Conservation (phyloP, 2,113 vertebrate species). For the Sturnira hondurensis region DNA sequence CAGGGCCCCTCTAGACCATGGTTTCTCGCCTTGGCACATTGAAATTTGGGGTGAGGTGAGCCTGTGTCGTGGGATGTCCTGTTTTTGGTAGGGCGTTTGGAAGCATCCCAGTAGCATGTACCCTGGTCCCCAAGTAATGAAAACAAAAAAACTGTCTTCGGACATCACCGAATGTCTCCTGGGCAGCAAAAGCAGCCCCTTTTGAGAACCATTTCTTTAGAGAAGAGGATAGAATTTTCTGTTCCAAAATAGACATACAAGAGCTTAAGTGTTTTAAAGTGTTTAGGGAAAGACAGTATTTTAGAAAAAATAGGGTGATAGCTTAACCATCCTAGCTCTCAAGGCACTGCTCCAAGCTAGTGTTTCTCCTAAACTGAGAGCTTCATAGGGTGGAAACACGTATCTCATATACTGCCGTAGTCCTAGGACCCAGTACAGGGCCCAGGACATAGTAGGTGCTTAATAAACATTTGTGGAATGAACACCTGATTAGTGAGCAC, state of each 20-base stretch:
- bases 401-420: not conserved
- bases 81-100: not conserved
- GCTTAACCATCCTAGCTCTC: not conserved
- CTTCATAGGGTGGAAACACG: not conserved
- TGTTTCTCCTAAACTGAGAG: not conserved
- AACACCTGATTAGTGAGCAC: not conserved
- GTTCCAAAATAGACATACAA: not conserved
- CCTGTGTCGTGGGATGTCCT: not conserved
- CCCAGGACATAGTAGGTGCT: not conserved
- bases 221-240: not conserved
- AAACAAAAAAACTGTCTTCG: not conserved
- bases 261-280: not conserved
- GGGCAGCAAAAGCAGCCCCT: not conserved
- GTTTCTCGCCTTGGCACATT: not conserved
- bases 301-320: not conserved
- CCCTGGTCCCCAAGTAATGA: not conserved
- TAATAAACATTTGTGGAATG: not conserved
- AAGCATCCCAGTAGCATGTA: rapidly evolving
- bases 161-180: not conserved
- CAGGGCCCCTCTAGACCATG: not conserved
- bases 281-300: not conserved
- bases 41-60: not conserved
- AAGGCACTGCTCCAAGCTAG: not conserved
- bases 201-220: not conserved
- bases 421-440: not conserved